These are phyloP conservation scores for Callocephalon fimbriatum DNA, from an alignment of 2,113 vertebrate genomes.

Conservation along the genomic window DNA sequence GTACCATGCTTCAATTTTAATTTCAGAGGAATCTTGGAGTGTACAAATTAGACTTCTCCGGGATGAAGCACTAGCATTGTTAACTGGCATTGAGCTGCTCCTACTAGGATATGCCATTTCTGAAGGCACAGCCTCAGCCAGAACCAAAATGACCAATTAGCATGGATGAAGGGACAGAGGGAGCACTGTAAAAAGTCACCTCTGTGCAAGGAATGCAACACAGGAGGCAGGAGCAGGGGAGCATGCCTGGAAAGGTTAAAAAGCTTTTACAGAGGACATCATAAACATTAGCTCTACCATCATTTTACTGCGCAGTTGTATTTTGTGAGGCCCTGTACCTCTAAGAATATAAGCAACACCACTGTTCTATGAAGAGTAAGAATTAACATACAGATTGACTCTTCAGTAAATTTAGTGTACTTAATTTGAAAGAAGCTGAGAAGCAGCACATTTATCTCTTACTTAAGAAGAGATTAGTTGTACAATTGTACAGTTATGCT, in stretches of 20 bases:
- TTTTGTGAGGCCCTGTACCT: not conserved
- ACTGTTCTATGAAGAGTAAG: not conserved
- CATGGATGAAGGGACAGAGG: not conserved
- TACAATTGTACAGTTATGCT: not conserved
- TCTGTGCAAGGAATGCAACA: accelerated
- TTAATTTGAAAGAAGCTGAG: not conserved
- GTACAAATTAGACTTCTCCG: not conserved
- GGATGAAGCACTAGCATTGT: not conserved
- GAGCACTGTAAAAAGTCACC: not conserved
- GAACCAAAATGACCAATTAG: not conserved
- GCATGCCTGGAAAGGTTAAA: not conserved
- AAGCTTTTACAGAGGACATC: not conserved
- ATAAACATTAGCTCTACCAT: not conserved
- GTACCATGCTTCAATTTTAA: not conserved
- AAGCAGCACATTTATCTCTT: not conserved
- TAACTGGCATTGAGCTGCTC: not conserved
- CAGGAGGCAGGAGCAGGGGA: not conserved
- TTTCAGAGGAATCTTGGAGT: not conserved
- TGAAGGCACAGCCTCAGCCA: not conserved
- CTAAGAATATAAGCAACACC: not conserved
- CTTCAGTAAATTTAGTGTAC: not conserved
- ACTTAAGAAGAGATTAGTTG: not conserved
- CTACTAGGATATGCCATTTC: not conserved
- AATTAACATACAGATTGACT: not conserved
- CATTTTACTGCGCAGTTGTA: not conserved